phyloP scores from a whole-genome alignment of 1,140 invertebrate genomes.

The Lepidurus arcticus region DNA sequence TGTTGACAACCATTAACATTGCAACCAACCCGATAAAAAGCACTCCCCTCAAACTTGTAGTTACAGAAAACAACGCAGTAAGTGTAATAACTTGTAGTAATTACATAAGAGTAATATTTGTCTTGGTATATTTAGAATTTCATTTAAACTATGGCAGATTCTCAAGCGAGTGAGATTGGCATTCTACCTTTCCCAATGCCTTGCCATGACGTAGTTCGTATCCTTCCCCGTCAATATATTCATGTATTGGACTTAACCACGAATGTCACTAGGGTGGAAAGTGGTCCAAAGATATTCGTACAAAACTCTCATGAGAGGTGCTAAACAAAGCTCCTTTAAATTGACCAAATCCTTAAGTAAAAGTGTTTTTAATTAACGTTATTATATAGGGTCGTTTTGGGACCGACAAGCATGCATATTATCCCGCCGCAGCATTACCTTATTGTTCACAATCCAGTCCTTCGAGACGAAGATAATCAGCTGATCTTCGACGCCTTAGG shows the following conservation, averaged over 20 bases:
- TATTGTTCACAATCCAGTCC: constrained; percentile 49
- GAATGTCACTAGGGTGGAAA: constrained; percentile 50
- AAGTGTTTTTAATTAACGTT: not conserved
- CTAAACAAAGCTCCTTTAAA: not conserved
- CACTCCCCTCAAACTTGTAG: no score
- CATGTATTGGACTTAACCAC: constrained; percentile 52
- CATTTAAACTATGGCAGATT: not conserved
- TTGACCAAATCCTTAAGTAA: not conserved
- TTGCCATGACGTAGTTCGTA: constrained; percentile 38
- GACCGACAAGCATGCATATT: constrained; percentile 49
- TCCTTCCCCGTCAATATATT: constrained; percentile 49
- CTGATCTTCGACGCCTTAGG: constrained; percentile 44
- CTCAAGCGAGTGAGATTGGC: not conserved
- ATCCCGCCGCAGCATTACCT: constrained; percentile 52
- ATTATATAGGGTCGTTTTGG: constrained; percentile 28
- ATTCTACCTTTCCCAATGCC: not conserved
- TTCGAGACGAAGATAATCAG: constrained; percentile 43
- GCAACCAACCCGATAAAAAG: no score
- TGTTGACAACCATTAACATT: no score
- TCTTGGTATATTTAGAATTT: not conserved
- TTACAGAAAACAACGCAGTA: no score
- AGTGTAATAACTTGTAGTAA: no score
- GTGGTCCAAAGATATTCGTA: constrained; percentile 51
- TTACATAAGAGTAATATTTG: no score
- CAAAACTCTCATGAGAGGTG: constrained; percentile 50